Evolutionary conservation across 2,797 vertebrate species (phyloP), one percentile per base, ranked within the genome.

Genomic region (Enteromius mattozi): DNA sequence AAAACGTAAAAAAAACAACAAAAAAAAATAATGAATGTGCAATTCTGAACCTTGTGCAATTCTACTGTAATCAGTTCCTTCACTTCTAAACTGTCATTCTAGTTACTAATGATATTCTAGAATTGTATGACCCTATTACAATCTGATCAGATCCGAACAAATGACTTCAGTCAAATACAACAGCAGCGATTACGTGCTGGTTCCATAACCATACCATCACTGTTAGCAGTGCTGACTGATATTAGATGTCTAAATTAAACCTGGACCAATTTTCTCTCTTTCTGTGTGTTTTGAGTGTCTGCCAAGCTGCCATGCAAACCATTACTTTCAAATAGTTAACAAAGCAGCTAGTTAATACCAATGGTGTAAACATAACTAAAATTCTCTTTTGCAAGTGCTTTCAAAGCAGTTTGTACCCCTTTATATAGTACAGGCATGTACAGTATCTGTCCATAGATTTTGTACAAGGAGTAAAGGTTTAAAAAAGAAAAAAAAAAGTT

Each of bases 41-140:
- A 78, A 47, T 63, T 63, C 37, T 47, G 88, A 85, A 83, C 59
- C 82, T 90, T 90, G 90, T 92, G 92, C 93, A 94, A 92, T 84
- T 88, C 63, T 33, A 76, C 37, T 84, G 86, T 88, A 91, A 88
- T 78, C 24, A 83, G 83, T 16, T 59, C 70, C 56, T 74, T 82
- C 42, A 56, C n/a, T 74, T 37, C 63, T 77, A 65, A 70, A 74
- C 37, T 21, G 2, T 45, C 19, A 17, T 17, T 80, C 78, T 42
- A 5, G 71, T 51, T 54, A 51, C 27, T 24, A 74, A 47, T 45
- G 40, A 30, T 42, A 74, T 13, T 30, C 40, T 54, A 76, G n/a
- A 76, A 51, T 14, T 51, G 14, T 24, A 75, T 63, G 42, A 75
- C 80, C 70, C 42, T 33, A 45, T 42, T 70, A 80, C 66, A 70